Percentiles rank a stretch among this genome's conserved stretches.
These are phyloP conservation scores for Hydrozoanthus gracilis DNA, from an alignment of 92 coral and sea anemone genomes.

Conservation along the genomic window DNA sequence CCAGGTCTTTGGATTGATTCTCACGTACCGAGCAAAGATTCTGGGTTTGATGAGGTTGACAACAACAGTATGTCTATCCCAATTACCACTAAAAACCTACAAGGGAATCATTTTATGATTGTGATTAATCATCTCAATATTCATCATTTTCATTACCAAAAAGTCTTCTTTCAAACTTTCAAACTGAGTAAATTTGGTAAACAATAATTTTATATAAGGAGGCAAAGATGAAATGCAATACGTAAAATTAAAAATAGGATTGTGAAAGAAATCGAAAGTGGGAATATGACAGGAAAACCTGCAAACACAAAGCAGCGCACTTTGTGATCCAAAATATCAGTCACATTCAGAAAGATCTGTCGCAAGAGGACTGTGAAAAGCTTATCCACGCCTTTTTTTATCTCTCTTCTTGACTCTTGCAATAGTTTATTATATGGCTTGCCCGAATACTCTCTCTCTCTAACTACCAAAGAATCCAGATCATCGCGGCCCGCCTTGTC, in stretches of 20 bases:
- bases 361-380: not conserved
- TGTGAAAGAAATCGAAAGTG: no score
- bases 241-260: no score
- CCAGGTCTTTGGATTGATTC: conserved; percentile 38
- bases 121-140: no score
- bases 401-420: not conserved
- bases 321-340: not conserved
- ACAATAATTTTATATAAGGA: no score
- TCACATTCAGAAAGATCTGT: not conserved
- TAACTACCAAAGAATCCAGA: not conserved
- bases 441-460: no score
- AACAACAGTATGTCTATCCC: conserved; percentile 24
- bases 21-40: conserved; percentile 50
- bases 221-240: no score
- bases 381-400: not conserved
- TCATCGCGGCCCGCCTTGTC: not conserved
- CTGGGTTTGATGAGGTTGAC: conserved; percentile 15
- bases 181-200: no score
- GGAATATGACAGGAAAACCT: no score
- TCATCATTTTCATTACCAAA: no score
- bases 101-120: no score
- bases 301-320: not conserved
- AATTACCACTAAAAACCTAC: conserved; percentile 50
- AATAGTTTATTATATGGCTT: no score
- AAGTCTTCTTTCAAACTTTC: no score